phyloP scores from a whole-genome alignment of 2,113 vertebrate genomes.

The Hippoglossus stenolepis region DNA sequence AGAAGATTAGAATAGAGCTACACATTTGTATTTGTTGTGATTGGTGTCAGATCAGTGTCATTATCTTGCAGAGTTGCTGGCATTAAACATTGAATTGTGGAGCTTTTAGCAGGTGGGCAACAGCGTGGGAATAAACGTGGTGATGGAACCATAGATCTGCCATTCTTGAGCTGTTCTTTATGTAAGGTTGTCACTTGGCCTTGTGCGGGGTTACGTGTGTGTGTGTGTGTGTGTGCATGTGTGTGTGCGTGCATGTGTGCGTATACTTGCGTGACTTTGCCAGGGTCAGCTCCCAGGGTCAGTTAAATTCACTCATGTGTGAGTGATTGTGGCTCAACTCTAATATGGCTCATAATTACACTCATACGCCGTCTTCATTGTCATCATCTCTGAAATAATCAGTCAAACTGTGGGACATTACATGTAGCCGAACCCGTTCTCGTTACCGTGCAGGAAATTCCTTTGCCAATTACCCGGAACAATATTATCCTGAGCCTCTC shows the following conservation, averaged over 20 bases:
- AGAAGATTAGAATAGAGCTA: neutral
- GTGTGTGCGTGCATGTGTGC: slow-evolving; percentile 30
- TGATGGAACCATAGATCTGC: neutral
- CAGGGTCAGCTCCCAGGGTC: slow-evolving; percentile 67
- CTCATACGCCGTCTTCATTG: slow-evolving; percentile 40
- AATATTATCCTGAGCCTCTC: slow-evolving; percentile 9
- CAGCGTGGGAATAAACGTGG: slow-evolving; percentile 6
- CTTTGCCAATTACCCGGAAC: neutral
- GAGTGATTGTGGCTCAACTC: slow-evolving; percentile 61
- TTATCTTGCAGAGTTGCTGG: neutral
- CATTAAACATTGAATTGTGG: slow-evolving; percentile 27
- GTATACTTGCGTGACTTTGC: slow-evolving; percentile 64
- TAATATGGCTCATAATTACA: slow-evolving; percentile 70
- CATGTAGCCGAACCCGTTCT: neutral
- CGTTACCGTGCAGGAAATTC: slow-evolving; percentile 11
- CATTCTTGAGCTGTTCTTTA: slow-evolving; percentile 33
- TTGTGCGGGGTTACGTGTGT: slow-evolving; percentile 17
- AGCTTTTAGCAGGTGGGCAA: neutral
- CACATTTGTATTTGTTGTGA: neutral
- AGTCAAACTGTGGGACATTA: slow-evolving; percentile 13
- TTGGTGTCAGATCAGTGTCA: neutral
- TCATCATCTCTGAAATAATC: slow-evolving; percentile 41
- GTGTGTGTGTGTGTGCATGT: slow-evolving; percentile 24
- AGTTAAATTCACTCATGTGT: slow-evolving; percentile 72
- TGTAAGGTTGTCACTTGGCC: slow-evolving; percentile 22